These are phyloP conservation scores for Mamestra configurata DNA, from an alignment of 1,140 invertebrate genomes.

Conservation along the genomic window DNA sequence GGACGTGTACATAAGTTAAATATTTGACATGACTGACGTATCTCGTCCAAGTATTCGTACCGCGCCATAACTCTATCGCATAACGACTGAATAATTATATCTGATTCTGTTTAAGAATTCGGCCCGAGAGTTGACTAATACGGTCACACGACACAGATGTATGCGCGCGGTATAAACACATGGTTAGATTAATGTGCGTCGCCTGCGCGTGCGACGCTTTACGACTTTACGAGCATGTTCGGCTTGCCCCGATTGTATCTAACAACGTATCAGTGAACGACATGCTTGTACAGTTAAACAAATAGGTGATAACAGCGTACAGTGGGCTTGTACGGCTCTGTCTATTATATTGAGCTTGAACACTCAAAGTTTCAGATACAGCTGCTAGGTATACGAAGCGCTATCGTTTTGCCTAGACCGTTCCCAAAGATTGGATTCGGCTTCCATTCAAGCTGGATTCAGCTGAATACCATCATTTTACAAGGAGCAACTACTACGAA, in stretches of 20 bases:
- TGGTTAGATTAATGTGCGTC: slow-evolving; percentile 34
- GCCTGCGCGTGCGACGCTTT: not conserved
- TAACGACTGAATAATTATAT: slow-evolving; percentile 53
- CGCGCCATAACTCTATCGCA: slow-evolving; percentile 46
- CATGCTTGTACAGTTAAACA: slow-evolving; percentile 11
- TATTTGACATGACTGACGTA: slow-evolving; percentile 23
- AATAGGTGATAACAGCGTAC: not conserved
- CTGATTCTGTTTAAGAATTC: slow-evolving; percentile 55
- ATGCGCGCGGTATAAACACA: slow-evolving; percentile 33
- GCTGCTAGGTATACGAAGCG: slow-evolving; percentile 15
- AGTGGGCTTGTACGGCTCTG: not conserved
- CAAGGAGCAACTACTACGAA: no score
- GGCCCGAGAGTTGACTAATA: slow-evolving; percentile 53
- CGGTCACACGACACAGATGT: slow-evolving; percentile 48
- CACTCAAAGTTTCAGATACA: not conserved
- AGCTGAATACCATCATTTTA: no score
- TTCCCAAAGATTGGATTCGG: no score
- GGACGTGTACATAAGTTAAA: slow-evolving; percentile 2
- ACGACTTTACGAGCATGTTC: slow-evolving; percentile 4
- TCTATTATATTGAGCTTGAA: no score
- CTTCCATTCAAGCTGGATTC: no score
- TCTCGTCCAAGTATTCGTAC: slow-evolving; percentile 43
- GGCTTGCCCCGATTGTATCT: slow-evolving; percentile 32
- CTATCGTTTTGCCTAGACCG: no score
- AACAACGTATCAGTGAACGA: slow-evolving; percentile 22